Conservation (phyloP, 53 echinoderm and acorn worm genomes). For the Patiria pectinifera region DNA sequence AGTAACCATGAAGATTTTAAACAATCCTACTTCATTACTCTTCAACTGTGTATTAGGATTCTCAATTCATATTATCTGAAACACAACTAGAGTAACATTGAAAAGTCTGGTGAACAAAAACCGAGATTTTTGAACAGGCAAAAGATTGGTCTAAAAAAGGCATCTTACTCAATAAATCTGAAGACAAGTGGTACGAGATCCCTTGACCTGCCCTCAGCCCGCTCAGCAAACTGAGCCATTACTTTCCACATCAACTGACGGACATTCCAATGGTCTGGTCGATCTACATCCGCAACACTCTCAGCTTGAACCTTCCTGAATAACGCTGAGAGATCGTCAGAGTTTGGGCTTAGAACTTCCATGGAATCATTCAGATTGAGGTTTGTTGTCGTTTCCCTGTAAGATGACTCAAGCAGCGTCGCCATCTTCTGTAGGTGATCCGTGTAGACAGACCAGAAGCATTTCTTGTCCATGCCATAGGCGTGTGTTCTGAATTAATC, state of each 20-base stretch:
- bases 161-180: conserved; percentile 83
- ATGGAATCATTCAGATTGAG: background rate
- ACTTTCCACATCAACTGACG: conserved; percentile 74
- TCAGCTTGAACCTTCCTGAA: conserved; percentile 43
- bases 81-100: no score
- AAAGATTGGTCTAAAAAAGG: background rate
- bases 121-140: background rate
- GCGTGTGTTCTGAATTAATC: conserved; percentile 79
- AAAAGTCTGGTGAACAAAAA: background rate
- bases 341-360: conserved; percentile 4
- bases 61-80: no score
- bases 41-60: no score
- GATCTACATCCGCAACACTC: conserved; percentile 37
- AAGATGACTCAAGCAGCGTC: conserved; percentile 30
- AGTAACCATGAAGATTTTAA: no score
- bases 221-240: conserved; percentile 79
- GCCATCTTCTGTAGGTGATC: conserved; percentile 68
- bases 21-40: no score
- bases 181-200: conserved; percentile 88
- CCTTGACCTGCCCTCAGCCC: conserved; percentile 79
- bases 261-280: conserved; percentile 84
- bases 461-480: conserved; percentile 81
- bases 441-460: conserved; percentile 82
- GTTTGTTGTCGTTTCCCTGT: background rate
- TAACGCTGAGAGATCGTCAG: conserved; percentile 47